phyloP scores from a whole-genome alignment of 2,888 invertebrate genomes.

The Ichneumon xanthorius region DNA sequence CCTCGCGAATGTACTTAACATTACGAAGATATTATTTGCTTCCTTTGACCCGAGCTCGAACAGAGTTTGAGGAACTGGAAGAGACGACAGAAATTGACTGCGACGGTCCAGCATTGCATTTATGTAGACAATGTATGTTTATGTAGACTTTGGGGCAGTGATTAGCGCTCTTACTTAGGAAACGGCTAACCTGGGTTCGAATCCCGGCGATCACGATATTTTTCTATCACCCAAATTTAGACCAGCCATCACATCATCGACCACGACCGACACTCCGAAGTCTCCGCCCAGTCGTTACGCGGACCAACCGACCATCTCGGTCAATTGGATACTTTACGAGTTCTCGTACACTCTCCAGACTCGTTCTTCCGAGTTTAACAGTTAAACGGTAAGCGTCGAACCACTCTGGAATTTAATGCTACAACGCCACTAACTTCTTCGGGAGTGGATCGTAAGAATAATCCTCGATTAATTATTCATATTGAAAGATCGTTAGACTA shows the following conservation, averaged over 20 bases:
- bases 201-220: too few relatives aligned
- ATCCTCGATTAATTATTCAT: slow-evolving; percentile 39
- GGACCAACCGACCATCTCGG: not conserved
- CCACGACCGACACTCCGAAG: too few relatives aligned
- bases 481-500: not conserved
- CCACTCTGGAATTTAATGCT: slow-evolving; percentile 11
- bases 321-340: slow-evolving; percentile 18
- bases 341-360: not conserved
- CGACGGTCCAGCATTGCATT: too few relatives aligned
- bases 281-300: too few relatives aligned
- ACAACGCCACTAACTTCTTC: slow-evolving; percentile 8
- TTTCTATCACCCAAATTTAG: too few relatives aligned
- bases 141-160: too few relatives aligned
- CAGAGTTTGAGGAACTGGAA: not conserved
- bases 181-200: too few relatives aligned
- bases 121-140: too few relatives aligned
- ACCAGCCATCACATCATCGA: too few relatives aligned
- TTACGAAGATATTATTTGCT: slow-evolving; percentile 1
- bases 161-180: too few relatives aligned
- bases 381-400: slow-evolving; percentile 8
- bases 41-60: not conserved
- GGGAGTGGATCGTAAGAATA: slow-evolving; percentile 16
- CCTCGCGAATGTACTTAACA: not conserved
- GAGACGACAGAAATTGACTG: not conserved
- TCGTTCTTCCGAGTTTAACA: slow-evolving; percentile 10